These are phyloP conservation scores for Acanthosepion lycidas DNA, from an alignment of 2,888 invertebrate genomes.

Conservation along the genomic window DNA sequence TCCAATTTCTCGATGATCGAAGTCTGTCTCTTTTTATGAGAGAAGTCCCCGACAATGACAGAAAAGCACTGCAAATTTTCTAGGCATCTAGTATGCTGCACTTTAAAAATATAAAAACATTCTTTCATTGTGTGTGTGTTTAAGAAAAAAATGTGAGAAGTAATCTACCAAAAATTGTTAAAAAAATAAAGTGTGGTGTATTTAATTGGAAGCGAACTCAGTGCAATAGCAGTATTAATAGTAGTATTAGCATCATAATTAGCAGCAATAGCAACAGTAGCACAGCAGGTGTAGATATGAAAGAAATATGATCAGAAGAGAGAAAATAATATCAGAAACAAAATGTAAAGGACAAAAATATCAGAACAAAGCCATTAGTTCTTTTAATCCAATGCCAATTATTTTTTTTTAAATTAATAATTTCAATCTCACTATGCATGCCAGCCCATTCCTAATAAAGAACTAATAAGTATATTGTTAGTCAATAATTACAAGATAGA, in stretches of 20 bases:
- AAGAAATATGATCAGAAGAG: neutral
- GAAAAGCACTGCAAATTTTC: too few relatives aligned
- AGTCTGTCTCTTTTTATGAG: too few relatives aligned
- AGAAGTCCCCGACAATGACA: too few relatives aligned
- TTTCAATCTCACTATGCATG: neutral
- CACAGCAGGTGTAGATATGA: neutral
- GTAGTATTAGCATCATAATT: neutral
- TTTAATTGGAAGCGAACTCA: neutral
- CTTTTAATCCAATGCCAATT: neutral
- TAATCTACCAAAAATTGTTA: neutral
- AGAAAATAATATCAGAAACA: neutral
- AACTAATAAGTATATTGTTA: neutral
- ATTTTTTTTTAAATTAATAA: neutral
- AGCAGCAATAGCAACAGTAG: neutral
- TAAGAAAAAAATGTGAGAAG: neutral
- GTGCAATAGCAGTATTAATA: neutral
- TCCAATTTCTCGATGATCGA: too few relatives aligned
- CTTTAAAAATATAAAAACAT: too few relatives aligned
- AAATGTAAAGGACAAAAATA: neutral
- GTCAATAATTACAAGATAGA: neutral
- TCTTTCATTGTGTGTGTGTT: too few relatives aligned
- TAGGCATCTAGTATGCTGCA: too few relatives aligned
- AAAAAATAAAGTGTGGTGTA: too few relatives aligned
- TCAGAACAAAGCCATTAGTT: neutral
- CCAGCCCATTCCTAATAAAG: neutral